phyloP scores from a whole-genome alignment of 1,140 invertebrate genomes.

The Drosophila obscura region DNA sequence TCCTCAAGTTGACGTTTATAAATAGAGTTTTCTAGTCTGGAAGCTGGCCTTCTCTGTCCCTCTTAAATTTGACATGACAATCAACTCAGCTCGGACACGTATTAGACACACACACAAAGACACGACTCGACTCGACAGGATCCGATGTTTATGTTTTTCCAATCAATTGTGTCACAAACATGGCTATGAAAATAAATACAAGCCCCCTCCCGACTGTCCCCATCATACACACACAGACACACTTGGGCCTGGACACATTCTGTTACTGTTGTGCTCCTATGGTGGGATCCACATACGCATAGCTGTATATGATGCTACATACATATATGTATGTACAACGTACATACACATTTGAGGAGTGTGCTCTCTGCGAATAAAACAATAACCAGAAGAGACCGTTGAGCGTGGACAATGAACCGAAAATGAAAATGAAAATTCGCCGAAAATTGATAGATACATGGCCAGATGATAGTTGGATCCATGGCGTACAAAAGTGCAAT shows the following conservation, averaged over 20 bases:
- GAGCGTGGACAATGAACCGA: conserved; percentile 36
- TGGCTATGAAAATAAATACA: conserved; percentile 64
- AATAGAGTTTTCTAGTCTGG: conserved; percentile 58
- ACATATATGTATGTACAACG: not conserved
- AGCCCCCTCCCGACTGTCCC: not conserved
- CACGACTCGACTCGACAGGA: conserved; percentile 5
- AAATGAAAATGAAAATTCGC: conserved; percentile 47
- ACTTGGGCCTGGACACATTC: conserved; percentile 20
- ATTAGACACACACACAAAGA: conserved; percentile 26
- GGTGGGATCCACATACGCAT: conserved; percentile 31
- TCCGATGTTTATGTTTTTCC: conserved; percentile 68
- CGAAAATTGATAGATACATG: conserved; percentile 47
- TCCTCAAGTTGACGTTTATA: conserved; percentile 44
- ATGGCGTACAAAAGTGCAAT: conserved; percentile 42
- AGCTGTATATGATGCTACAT: not conserved
- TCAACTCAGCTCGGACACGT: conserved; percentile 60
- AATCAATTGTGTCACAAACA: conserved; percentile 72
- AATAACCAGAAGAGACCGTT: conserved; percentile 42
- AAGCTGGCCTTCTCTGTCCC: conserved; percentile 11
- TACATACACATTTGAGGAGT: conserved; percentile 52
- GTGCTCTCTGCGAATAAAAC: conserved; percentile 53
- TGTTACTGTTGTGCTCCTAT: conserved; percentile 49
- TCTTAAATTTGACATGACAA: conserved; percentile 68
- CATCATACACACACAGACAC: conserved; percentile 12
- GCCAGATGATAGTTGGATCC: conserved; percentile 34